Evolutionary conservation across 2,113 vertebrate species (phyloP).

Genomic region (Ciconia boyciana): DNA sequence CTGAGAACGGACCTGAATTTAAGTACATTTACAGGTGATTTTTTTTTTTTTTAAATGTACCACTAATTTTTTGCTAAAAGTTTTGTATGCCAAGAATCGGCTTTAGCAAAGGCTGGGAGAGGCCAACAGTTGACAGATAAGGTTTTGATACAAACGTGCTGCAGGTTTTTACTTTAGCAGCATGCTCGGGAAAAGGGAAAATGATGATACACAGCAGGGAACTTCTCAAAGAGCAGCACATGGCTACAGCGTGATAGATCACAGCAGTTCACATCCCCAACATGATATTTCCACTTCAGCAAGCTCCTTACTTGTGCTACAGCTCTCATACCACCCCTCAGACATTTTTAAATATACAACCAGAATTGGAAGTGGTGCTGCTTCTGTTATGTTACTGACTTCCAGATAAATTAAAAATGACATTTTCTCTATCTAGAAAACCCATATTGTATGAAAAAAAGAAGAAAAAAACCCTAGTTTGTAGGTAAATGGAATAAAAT

Average conservation of each 20-base stretch:
- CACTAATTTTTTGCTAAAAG: background rate
- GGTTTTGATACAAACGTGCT: background rate
- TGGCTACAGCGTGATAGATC: background rate
- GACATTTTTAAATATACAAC: background rate
- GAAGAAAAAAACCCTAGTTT: background rate
- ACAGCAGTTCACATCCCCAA: background rate
- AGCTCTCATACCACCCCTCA: background rate
- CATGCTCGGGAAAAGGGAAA: background rate
- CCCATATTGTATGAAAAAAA: background rate
- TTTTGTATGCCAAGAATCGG: background rate
- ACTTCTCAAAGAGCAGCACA: background rate
- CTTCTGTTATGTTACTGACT: background rate
- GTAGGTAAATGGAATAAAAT: background rate
- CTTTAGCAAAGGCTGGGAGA: background rate
- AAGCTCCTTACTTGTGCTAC: background rate
- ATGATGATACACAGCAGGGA: fast-evolving
- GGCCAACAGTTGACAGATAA: background rate
- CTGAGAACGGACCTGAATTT: slow-evolving; percentile 26
- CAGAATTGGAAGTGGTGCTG: background rate
- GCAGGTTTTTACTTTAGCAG: background rate
- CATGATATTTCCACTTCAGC: background rate
- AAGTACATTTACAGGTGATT: slow-evolving; percentile 61
- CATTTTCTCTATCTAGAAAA: background rate
- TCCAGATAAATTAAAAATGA: background rate
- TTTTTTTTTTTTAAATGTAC: background rate